Percentiles rank a stretch among this genome's conserved stretches.
These are phyloP conservation scores for Trichomycterus rosablanca DNA, from an alignment of 2,113 vertebrate genomes.

Conservation along the genomic window DNA sequence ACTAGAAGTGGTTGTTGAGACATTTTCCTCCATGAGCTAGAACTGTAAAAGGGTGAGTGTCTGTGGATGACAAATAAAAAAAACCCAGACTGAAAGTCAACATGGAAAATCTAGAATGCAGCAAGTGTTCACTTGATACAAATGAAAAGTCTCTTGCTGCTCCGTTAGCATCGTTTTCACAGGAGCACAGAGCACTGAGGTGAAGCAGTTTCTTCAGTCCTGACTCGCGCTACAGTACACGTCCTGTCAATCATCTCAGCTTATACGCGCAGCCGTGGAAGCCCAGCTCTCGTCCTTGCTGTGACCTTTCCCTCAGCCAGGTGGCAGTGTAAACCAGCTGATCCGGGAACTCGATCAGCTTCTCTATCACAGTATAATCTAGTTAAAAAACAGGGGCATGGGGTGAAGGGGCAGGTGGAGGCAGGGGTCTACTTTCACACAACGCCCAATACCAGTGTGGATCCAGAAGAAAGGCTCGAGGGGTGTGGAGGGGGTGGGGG, in stretches of 20 bases:
- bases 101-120: no score
- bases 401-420: constrained; percentile 31
- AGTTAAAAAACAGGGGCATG: constrained; percentile 27
- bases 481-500: constrained; percentile 27
- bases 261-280: constrained; percentile 57
- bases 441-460: constrained; percentile 29
- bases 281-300: constrained; percentile 46
- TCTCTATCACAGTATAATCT: constrained; percentile 38
- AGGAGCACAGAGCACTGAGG: constrained; percentile 16
- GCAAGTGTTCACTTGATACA: no score
- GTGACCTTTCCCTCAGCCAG: constrained; percentile 48
- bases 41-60: not conserved
- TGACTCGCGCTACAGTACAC: constrained; percentile 10
- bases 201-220: constrained; percentile 23
- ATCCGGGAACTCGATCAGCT: constrained; percentile 21
- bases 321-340: constrained; percentile 62
- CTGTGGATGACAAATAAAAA: no score
- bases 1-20: no score
- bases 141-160: constrained; percentile 10
- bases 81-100: constrained; percentile 10
- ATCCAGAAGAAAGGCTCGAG: constrained; percentile 12
- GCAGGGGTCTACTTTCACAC: not conserved
- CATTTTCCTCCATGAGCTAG: constrained; percentile 1
- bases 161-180: constrained; percentile 20
- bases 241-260: constrained; percentile 48